These are phyloP conservation scores for Phenganax stokvisi DNA, from an alignment of 92 coral and sea anemone species.

Conservation along the genomic window DNA sequence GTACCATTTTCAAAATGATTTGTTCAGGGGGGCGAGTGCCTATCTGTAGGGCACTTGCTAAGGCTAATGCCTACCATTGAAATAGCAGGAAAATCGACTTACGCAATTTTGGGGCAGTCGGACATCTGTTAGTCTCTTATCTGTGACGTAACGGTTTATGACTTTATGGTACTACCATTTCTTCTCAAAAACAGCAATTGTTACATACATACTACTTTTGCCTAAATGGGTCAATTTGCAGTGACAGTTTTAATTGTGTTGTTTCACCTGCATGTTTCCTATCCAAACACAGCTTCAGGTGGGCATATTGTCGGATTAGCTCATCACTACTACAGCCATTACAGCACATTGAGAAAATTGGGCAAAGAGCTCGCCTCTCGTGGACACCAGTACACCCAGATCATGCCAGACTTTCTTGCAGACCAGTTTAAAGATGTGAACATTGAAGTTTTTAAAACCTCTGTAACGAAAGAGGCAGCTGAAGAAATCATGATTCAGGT, in stretches of 20 bases:
- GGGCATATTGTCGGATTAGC: slow-evolving; percentile 28
- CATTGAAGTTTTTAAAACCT: slow-evolving; percentile 31
- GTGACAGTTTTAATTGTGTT: neutral
- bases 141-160: too few species aligned
- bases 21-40: too few species aligned
- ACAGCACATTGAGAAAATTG: slow-evolving; percentile 31
- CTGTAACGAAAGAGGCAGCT: slow-evolving; percentile 26
- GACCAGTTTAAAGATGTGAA: slow-evolving; percentile 36
- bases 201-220: neutral
- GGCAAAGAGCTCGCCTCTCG: slow-evolving; percentile 37
- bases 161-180: too few species aligned
- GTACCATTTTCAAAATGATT: too few species aligned
- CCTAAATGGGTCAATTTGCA: neutral
- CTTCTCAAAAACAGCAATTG: too few species aligned
- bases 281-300: neutral
- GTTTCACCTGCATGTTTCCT: neutral
- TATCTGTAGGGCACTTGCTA: too few species aligned
- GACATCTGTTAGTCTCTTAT: too few species aligned
- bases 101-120: too few species aligned
- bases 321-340: slow-evolving; percentile 32
- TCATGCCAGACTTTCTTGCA: slow-evolving; percentile 27
- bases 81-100: too few species aligned
- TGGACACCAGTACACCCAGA: slow-evolving; percentile 42
- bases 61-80: too few species aligned
- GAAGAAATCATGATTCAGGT: slow-evolving; percentile 6